Evolutionary conservation across 1,140 invertebrate species (phyloP), one percentile per base, ranked within the genome.

Genomic region (Diuraphis noxia): DNA sequence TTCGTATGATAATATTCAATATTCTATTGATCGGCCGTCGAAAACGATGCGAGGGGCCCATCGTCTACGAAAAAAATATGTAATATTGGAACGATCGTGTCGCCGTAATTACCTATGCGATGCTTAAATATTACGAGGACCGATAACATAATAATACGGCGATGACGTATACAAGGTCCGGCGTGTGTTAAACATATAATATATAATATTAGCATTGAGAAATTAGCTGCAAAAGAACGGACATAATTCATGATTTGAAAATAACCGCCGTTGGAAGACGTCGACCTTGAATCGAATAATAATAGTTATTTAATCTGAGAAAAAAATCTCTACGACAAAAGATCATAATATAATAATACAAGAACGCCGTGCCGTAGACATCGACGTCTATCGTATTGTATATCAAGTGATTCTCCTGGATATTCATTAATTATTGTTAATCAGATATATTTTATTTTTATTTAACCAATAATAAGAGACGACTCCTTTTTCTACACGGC

Each of bases 91-190:
- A 72, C 56, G 4, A n/a, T 72, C 34, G 13, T 72, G 13, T 72
- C n/a, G n/a, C n/a, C n/a, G n/a, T n/a, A 19, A 46, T 46, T 46
- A 46, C 13, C 13, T 49, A 49, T 49, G 56, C 13, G 56, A n/a
- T 72, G 56, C 34, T 72, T 72, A 34, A 72, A 72, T 72, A 72
- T 72, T 72, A 72, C 56, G 56, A 72, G 56, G 56, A 72, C 56
- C 30, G 56, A n/a, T n/a, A 72, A n/a, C 56, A 72, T 72, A 72
- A 72, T 72, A 72, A 72, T 72, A 72, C 56, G 13, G 56, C 84
- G 84, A 86, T 52, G 84, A 52, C 84, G 84, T 86, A 86, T 21
- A 52, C 84, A 86, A 86, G 84, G 84, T 86, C 84, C 84, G 43
- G 84, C 10, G 23, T 49, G 84, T 49, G 46, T 86, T 84, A 25